Evolutionary conservation across 1,140 invertebrate genomes (phyloP).

Genomic region (Holcopasites calliopsidis): DNA sequence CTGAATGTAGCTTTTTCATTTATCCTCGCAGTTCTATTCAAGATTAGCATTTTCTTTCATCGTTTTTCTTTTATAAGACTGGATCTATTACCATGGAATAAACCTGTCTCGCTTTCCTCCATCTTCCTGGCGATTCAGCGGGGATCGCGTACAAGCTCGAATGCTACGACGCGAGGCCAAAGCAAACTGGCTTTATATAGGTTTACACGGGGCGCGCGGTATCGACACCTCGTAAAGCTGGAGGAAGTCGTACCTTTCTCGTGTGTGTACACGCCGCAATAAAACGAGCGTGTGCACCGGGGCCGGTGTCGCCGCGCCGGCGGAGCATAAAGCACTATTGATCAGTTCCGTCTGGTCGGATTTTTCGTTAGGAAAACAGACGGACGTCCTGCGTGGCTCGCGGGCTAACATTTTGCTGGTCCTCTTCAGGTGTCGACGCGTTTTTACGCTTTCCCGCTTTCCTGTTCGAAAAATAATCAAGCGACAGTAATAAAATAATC

Average conservation of each 20-base stretch:
- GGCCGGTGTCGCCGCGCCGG: constrained; percentile 25
- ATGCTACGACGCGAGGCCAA: no score
- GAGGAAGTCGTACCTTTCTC: constrained; percentile 57
- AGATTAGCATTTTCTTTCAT: no score
- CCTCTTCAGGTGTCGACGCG: background rate
- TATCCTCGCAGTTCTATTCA: no score
- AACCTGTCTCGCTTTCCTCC: no score
- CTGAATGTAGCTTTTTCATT: no score
- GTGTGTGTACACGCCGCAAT: constrained; percentile 46
- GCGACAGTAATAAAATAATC: no score
- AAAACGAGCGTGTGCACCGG: constrained; percentile 54
- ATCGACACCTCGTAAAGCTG: constrained; percentile 63
- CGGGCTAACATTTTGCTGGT: constrained; percentile 9
- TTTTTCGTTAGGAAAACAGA: constrained; percentile 37
- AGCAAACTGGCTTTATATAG: constrained; percentile 55
- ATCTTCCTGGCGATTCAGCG: no score
- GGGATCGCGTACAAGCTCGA: no score
- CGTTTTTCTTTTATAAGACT: no score
- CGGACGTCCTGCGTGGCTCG: background rate
- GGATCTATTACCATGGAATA: no score
- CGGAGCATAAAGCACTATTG: constrained; percentile 46
- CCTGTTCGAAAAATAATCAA: no score
- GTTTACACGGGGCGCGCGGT: constrained; percentile 50
- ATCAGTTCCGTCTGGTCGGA: constrained; percentile 26
- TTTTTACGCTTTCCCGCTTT: no score